phyloP scores from a whole-genome alignment of 2,888 invertebrate species.

The Luperina nickerlii region DNA sequence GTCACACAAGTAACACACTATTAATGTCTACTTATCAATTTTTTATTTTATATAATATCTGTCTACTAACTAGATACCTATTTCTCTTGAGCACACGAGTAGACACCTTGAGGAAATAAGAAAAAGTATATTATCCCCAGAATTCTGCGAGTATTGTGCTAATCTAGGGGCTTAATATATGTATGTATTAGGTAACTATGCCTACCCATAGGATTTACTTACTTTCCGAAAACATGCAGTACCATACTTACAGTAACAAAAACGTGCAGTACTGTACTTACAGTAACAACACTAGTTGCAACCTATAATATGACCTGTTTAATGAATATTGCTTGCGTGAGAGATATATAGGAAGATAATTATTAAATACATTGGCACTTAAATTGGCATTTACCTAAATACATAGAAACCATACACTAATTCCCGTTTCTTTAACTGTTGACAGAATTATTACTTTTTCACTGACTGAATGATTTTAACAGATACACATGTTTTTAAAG shows the following conservation, averaged over 20 bases:
- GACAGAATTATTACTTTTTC: constrained; percentile 6
- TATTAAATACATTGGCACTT: not conserved
- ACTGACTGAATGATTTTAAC: constrained; percentile 42
- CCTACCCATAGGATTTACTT: not conserved
- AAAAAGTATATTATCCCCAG: not conserved
- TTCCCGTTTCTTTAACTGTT: not conserved
- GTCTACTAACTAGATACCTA: not conserved
- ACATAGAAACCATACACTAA: not conserved
- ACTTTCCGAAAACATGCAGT: not conserved
- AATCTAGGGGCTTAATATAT: not conserved
- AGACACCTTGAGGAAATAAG: not conserved
- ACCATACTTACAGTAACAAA: not conserved
- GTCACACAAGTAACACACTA: constrained; percentile 2
- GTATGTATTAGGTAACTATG: too few species aligned
- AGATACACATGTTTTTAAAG: constrained; percentile 53
- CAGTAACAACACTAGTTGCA: not conserved
- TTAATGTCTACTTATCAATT: not conserved
- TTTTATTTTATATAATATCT: not conserved
- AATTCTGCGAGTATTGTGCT: not conserved
- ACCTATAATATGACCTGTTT: not conserved
- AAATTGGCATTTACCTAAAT: not conserved
- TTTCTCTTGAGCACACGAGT: not conserved
- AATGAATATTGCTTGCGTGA: not conserved
- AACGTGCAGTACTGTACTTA: not conserved
- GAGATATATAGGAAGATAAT: not conserved